These are phyloP conservation scores for Biston betularia DNA, from an alignment of 2,888 invertebrate genomes.

Conservation along the genomic window DNA sequence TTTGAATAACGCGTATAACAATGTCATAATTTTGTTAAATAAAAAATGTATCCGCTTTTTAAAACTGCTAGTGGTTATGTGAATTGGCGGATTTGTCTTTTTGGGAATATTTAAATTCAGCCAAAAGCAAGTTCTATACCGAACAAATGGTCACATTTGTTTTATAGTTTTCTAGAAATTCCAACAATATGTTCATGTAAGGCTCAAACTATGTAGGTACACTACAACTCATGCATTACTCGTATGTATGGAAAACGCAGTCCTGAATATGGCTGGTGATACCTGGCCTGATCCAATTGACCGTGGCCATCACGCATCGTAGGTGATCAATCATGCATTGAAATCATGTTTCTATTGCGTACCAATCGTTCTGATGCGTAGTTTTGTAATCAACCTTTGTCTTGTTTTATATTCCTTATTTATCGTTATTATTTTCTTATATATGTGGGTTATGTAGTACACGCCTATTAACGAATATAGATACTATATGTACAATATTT, in stretches of 20 bases:
- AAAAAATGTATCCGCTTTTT: no score
- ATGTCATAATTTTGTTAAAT: no score
- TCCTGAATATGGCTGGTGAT: constrained; percentile 8
- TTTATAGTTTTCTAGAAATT: no score
- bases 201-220: neutral
- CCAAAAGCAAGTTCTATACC: no score
- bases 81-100: no score
- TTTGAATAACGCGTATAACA: no score
- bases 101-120: no score
- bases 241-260: constrained; percentile 1
- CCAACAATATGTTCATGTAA: no score
- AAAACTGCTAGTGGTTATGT: no score
- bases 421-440: neutral
- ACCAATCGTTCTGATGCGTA: constrained; percentile 27
- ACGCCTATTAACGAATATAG: neutral
- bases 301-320: constrained; percentile 60
- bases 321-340: constrained; percentile 55
- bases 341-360: constrained; percentile 56
- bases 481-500: no score
- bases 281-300: constrained; percentile 46
- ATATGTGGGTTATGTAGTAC: neutral
- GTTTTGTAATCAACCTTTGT: constrained; percentile 29
- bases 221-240: neutral
- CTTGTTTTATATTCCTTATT: constrained; percentile 3
- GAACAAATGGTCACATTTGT: no score